phyloP scores from a whole-genome alignment of 1,140 invertebrate species.

The Drosophila sucinea region DNA sequence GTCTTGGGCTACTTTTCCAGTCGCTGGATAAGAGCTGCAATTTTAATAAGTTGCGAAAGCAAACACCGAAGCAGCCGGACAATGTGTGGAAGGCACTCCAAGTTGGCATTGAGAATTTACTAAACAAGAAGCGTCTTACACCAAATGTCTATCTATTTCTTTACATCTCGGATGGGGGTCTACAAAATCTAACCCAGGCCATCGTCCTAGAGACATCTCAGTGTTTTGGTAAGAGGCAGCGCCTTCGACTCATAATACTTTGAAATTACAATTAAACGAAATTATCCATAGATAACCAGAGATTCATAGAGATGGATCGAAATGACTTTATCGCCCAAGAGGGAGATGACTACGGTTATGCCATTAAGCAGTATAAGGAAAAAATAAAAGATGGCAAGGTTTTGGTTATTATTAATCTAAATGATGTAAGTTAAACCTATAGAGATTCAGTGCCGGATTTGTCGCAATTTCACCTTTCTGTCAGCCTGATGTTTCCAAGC shows the following conservation, averaged over 20 bases:
- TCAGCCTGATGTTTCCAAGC: too few relatives aligned
- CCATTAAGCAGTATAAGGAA: slow-evolving; percentile 63
- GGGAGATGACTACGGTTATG: slow-evolving; percentile 60
- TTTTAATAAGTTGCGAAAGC: slow-evolving; percentile 30
- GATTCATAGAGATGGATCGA: slow-evolving; percentile 52
- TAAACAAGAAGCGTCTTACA: slow-evolving; percentile 47
- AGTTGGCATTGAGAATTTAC: slow-evolving; percentile 55
- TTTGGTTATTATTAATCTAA: slow-evolving; percentile 69
- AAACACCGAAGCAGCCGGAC: slow-evolving; percentile 30
- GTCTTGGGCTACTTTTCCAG: too few relatives aligned
- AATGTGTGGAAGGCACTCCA: slow-evolving; percentile 55
- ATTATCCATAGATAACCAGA: slow-evolving; percentile 31
- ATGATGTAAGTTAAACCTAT: slow-evolving; percentile 51
- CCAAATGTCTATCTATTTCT: slow-evolving; percentile 67
- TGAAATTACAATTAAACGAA: too few relatives aligned
- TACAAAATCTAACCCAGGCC: slow-evolving; percentile 42
- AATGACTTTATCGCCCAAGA: slow-evolving; percentile 52
- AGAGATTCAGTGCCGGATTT: too few relatives aligned
- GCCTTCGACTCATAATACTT: background rate
- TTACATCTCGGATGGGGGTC: slow-evolving; percentile 33
- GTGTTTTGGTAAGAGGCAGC: slow-evolving; percentile 61
- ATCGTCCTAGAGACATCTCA: slow-evolving; percentile 58
- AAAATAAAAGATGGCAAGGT: slow-evolving; percentile 70
- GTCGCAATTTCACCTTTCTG: too few relatives aligned
- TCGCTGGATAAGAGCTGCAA: slow-evolving; percentile 30